Evolutionary conservation across 2,888 invertebrate genomes (phyloP).

Genomic region (Parnassius mnemosyne): DNA sequence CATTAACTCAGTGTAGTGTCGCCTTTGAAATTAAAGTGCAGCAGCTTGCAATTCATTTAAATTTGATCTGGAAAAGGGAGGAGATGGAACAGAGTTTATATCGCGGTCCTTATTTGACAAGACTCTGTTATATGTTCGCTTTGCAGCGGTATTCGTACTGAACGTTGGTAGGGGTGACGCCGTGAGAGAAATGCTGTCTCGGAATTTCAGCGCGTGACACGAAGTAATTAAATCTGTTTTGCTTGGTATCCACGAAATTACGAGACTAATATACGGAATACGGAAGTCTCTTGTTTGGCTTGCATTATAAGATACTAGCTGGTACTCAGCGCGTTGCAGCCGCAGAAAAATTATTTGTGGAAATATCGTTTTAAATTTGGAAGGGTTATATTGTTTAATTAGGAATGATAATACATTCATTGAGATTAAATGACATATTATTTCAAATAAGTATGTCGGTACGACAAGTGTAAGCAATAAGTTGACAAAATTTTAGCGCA

Average conservation of each 20-base stretch:
- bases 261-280: not conserved
- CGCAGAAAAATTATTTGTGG: no score
- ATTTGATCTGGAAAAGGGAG: not conserved
- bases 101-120: not conserved
- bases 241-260: not conserved
- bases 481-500: no score
- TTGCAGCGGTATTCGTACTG: slow-evolving; percentile 4
- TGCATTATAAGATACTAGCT: not conserved
- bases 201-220: slow-evolving; percentile 5
- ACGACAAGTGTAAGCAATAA: no score
- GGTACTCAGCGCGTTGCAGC: no score
- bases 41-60: not conserved
- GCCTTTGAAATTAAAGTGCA: slow-evolving; percentile 9
- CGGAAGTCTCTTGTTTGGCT: slow-evolving; percentile 2
- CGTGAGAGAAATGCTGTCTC: slow-evolving; percentile 12
- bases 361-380: no score
- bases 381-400: no score
- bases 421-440: no score
- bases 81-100: slow-evolving; percentile 1
- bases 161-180: not conserved
- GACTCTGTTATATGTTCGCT: slow-evolving; percentile 6
- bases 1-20: not conserved
- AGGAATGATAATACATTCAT: no score
- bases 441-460: no score
- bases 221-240: slow-evolving; percentile 15